Base-by-base conservation (phyloP, 2,113 vertebrate genomes). In the Microtus richardsoni region DNA sequence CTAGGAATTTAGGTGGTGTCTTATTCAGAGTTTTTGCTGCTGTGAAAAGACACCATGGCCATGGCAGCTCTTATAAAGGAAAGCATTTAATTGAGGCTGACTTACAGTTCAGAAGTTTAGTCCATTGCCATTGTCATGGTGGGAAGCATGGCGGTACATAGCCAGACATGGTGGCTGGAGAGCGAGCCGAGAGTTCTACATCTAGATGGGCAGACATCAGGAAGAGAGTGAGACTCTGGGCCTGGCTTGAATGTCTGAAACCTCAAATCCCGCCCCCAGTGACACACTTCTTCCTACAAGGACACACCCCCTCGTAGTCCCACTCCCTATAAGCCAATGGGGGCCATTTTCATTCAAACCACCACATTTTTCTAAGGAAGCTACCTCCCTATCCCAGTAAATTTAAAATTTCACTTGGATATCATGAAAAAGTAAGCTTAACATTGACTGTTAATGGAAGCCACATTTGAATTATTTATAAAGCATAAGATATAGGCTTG, bases 391-490 rank as follows among this genome's bases (percentile, higher is more conserved):
- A 41, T 33, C 8, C 41, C 82, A 44, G 41, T 30, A 86, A 87
- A 79, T 84, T 62, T 39, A 75, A 36, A 89, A 41, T 94, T 84
- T 82, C 75, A 71, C 14, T 78, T 41, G 7, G 41, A 88, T 21
- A 62, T 47, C 52, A n/a, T 54, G 19, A 22, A 68, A 54, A 86
- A 74, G 73, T 66, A 39, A 39, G 39, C 52, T 39, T 68, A 14
- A 17, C 28, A 80, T 3, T 82, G 26, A 62, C 60, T 89, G 1
- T 80, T 86, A 26, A 66, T 62, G 30, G 75, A 90, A 10, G 28
- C 3, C 14, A 85, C 39, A 89, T 93, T 64, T 88, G 39, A 89
- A 93, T 91, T 85, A 52, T 36, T 71, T 93, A 28, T 80, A 91
- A 89, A 78, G 14, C 13, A 82, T 14, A 92, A 2, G 36, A 41